phyloP scores from a whole-genome alignment of 2,113 vertebrate genomes.

The Agapornis roseicollis region DNA sequence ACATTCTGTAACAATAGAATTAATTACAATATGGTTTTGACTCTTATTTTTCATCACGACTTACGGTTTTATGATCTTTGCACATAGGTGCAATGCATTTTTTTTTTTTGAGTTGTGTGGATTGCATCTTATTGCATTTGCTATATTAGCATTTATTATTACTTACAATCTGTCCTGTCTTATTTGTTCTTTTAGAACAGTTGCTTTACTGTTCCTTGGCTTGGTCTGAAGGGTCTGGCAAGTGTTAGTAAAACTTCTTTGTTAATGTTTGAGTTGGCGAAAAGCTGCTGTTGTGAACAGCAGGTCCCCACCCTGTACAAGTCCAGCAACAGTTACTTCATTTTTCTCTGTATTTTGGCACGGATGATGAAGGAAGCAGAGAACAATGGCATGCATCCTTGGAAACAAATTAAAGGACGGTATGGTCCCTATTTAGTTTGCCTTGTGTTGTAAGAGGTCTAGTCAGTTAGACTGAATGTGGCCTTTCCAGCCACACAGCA shows the following conservation, averaged over 20 bases:
- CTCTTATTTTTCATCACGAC: neutral
- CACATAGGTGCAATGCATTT: neutral
- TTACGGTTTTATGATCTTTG: neutral
- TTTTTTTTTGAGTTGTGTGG: neutral
- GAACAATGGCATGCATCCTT: constrained; percentile 79
- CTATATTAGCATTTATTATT: neutral
- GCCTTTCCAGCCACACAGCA: neutral
- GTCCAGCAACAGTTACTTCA: constrained; percentile 88
- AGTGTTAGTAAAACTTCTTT: constrained; percentile 83
- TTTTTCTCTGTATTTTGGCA: constrained; percentile 92
- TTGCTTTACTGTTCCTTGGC: constrained; percentile 89
- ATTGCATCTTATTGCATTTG: neutral
- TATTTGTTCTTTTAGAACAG: constrained; percentile 77
- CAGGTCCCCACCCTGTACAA: constrained; percentile 79
- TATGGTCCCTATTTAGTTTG: constrained; percentile 31
- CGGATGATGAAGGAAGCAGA: constrained; percentile 82
- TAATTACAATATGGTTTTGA: neutral
- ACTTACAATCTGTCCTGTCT: neutral
- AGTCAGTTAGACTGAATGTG: neutral
- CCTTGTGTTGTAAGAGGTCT: neutral
- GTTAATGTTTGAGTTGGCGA: constrained; percentile 85
- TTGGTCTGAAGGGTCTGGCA: constrained; percentile 85
- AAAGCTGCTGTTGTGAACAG: constrained; percentile 80
- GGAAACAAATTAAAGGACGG: constrained; percentile 99
- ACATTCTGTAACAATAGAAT: neutral